Conservation (phyloP, 2,113 vertebrate genomes). For the Acinonyx jubatus region DNA sequence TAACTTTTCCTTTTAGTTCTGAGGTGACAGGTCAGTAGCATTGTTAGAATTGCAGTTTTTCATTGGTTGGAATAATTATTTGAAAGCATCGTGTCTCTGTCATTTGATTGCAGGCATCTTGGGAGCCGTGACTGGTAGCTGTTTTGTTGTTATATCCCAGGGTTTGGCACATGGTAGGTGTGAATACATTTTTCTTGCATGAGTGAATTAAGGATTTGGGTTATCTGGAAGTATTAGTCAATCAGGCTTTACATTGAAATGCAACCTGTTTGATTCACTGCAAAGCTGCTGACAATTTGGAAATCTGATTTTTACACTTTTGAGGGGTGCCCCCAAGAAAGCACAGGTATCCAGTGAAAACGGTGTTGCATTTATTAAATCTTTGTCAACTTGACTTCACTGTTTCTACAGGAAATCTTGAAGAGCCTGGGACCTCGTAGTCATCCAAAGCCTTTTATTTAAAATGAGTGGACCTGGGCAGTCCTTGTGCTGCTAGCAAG, state of each 20-base stretch:
- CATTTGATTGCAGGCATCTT: not conserved
- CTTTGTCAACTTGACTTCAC: not conserved
- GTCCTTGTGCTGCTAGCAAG: not conserved
- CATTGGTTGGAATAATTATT: not conserved
- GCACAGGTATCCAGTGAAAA: not conserved
- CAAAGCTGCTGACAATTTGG: not conserved
- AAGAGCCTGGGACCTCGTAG: not conserved
- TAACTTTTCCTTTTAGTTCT: not conserved
- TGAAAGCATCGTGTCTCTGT: not conserved
- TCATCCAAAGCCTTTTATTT: not conserved
- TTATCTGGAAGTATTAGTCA: not conserved
- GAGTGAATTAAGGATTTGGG: not conserved
- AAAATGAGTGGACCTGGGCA: not conserved
- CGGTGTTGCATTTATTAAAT: fast-evolving
- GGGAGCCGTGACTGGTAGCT: not conserved
- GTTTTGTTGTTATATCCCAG: not conserved
- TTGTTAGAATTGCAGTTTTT: not conserved
- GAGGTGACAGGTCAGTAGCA: not conserved
- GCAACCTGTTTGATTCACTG: not conserved
- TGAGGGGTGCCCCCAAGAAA: not conserved
- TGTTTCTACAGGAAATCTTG: not conserved
- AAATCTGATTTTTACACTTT: not conserved
- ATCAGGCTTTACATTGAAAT: not conserved
- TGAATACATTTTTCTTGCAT: not conserved
- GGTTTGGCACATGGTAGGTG: not conserved